Evolutionary conservation across 2,888 invertebrate genomes (phyloP), one percentile per base, ranked within the genome.

Genomic region (Sphinx pinastri): DNA sequence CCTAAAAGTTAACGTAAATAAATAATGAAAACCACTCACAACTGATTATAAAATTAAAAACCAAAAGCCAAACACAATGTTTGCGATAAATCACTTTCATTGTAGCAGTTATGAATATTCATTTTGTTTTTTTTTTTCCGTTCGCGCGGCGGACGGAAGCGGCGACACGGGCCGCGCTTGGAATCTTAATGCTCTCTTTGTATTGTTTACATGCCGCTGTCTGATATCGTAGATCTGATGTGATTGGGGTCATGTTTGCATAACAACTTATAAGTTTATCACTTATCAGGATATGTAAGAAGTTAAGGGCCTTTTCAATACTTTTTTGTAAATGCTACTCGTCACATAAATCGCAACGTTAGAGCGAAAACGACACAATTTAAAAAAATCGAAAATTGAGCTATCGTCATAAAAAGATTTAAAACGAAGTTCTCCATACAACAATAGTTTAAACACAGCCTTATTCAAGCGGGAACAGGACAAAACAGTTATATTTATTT

Each of bases 31-130:
- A 11, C 11, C 58, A 16, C 60, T 47, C 45, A 63, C n/a, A 49
- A 11, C 63, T 63, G 49, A 63, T 63, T 63, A 47, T 38, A 38
- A 69, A 69, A 69, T 60, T 69, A 69, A 69, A 69, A 60, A 60
- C 51, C 51, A 63, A 70, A 60, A 55, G 54, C 54, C 66, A 60
- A 49, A 60, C 45, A 25, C 60, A 63, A 16, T 63, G 45, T 52
- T 54, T 54, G 54, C 19, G 79, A 83, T 86, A 82, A 85, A 85
- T 87, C 80, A 83, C 81, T 81, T 78, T 60, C 71, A 77, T 81
- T 77, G 76, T 79, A 76, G 75, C 73, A 59, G 73, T 74, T 79
- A 83, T 87, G 85, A 86, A 87, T 88, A 86, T 86, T 87, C 85
- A 86, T 85, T 73, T 74, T 71, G 71, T 71, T 72, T 68, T 68